A percentile compares a stretch with the other conserved stretches of the same genome.
Conservation (phyloP, 1,140 invertebrate genomes). For the Drosophila funebris region DNA sequence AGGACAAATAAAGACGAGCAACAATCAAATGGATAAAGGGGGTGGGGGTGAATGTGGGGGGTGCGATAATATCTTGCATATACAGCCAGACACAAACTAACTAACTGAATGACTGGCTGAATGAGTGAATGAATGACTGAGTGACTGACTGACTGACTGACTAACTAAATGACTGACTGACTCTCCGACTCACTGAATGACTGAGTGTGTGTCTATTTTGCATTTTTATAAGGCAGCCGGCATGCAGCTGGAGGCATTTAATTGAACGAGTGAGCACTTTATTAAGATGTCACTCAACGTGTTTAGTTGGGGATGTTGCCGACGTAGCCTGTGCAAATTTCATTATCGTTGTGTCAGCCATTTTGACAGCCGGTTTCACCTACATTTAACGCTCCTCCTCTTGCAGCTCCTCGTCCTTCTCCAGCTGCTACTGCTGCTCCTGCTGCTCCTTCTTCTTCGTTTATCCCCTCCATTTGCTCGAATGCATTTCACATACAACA, state of each 20-base stretch:
- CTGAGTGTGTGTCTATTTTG: constrained; percentile 51
- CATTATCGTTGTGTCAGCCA: constrained; percentile 72
- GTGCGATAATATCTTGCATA: neutral
- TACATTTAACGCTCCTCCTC: constrained; percentile 71
- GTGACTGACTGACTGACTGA: constrained; percentile 12
- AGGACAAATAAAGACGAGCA: constrained; percentile 42
- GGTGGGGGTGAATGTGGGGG: neutral
- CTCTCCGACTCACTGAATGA: constrained; percentile 24
- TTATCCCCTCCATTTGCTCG: too few relatives aligned
- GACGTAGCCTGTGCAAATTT: constrained; percentile 72
- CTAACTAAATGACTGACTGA: constrained; percentile 19
- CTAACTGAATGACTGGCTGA: constrained; percentile 10
- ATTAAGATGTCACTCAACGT: constrained; percentile 81
- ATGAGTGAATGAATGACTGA: too few relatives aligned
- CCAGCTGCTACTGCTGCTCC: constrained; percentile 58
- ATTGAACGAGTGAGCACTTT: constrained; percentile 81
- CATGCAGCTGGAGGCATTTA: constrained; percentile 64
- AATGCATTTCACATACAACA: constrained; percentile 2
- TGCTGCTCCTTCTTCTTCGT: too few relatives aligned
- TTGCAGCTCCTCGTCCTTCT: constrained; percentile 34
- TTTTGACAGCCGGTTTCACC: constrained; percentile 75
- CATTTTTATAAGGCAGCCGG: constrained; percentile 52
- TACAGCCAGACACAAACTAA: constrained; percentile 13
- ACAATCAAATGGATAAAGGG: constrained; percentile 39
- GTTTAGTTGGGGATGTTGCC: constrained; percentile 39